These are phyloP conservation scores for Thyatira batis DNA, from an alignment of 2,888 invertebrate species.

Conservation along the genomic window DNA sequence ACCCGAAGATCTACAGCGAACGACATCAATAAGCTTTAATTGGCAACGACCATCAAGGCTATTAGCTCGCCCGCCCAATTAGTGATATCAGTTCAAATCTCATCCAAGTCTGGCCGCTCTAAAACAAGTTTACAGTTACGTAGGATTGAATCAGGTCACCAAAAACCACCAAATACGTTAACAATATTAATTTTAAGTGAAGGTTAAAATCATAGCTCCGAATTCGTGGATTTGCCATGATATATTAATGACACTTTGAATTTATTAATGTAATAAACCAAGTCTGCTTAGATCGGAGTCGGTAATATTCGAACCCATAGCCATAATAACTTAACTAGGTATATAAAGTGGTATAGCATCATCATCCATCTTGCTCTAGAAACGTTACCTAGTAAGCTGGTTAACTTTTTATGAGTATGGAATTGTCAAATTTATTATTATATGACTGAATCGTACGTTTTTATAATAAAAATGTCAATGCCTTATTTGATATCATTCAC, in stretches of 20 bases:
- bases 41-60: conserved; percentile 71
- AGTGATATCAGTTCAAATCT: conserved; percentile 58
- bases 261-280: background rate
- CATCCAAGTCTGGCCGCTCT: conserved; percentile 23
- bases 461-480: too few species aligned
- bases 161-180: conserved; percentile 21
- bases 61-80: conserved; percentile 69
- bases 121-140: conserved; percentile 29
- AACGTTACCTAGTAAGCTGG: too few species aligned
- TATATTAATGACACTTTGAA: background rate
- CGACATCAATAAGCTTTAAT: conserved; percentile 79
- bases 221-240: background rate
- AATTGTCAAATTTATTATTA: too few species aligned
- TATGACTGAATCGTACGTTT: too few species aligned
- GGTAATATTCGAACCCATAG: background rate
- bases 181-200: conserved; percentile 16
- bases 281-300: background rate
- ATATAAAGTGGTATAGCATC: too few species aligned
- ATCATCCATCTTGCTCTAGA: too few species aligned
- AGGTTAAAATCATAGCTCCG: conserved; percentile 7
- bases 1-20: conserved; percentile 61
- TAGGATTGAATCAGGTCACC: conserved; percentile 28
- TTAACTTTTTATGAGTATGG: too few species aligned
- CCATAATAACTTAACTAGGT: too few species aligned
- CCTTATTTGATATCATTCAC: too few species aligned